These are phyloP conservation scores for Temnothorax unifasciatus DNA, from an alignment of 2,888 invertebrate genomes.

Conservation along the genomic window DNA sequence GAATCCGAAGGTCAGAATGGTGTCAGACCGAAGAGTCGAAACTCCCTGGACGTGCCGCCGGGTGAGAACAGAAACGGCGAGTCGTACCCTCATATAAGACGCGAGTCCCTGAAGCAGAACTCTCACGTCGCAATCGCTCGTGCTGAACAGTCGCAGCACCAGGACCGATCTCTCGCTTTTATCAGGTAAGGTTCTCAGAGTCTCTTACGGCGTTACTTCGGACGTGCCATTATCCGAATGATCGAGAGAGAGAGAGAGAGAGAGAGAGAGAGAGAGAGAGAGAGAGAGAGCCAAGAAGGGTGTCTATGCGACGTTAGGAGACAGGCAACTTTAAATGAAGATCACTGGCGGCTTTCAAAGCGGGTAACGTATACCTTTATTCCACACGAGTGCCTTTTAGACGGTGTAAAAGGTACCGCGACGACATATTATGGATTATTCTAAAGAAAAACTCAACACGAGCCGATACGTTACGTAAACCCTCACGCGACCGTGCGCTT, in stretches of 20 bases:
- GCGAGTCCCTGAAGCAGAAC: slow-evolving; percentile 76
- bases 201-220: background rate
- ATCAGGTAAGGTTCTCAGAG: slow-evolving; percentile 77
- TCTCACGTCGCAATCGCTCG: slow-evolving; percentile 59
- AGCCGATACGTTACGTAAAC: slow-evolving; percentile 22
- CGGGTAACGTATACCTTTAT: slow-evolving; percentile 30
- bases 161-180: slow-evolving; percentile 73
- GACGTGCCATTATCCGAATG: background rate
- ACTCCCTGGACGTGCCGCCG: slow-evolving; percentile 59
- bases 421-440: slow-evolving; percentile 35
- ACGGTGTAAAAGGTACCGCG: slow-evolving; percentile 2
- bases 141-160: slow-evolving; percentile 76
- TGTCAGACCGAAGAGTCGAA: slow-evolving; percentile 46
- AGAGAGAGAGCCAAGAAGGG: no score
- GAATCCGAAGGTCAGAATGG: slow-evolving; percentile 8
- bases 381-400: slow-evolving; percentile 21
- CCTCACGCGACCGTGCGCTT: background rate
- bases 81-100: slow-evolving; percentile 70
- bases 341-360: slow-evolving; percentile 26
- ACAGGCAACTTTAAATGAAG: slow-evolving; percentile 15
- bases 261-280: no score
- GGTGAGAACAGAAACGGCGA: slow-evolving; percentile 51
- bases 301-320: background rate
- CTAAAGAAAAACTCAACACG: background rate
- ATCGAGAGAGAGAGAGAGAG: background rate